A percentile compares a stretch with the other conserved stretches of the same genome.
These are phyloP conservation scores for Luscinia luscinia DNA, from an alignment of 2,797 vertebrate species.

Conservation along the genomic window DNA sequence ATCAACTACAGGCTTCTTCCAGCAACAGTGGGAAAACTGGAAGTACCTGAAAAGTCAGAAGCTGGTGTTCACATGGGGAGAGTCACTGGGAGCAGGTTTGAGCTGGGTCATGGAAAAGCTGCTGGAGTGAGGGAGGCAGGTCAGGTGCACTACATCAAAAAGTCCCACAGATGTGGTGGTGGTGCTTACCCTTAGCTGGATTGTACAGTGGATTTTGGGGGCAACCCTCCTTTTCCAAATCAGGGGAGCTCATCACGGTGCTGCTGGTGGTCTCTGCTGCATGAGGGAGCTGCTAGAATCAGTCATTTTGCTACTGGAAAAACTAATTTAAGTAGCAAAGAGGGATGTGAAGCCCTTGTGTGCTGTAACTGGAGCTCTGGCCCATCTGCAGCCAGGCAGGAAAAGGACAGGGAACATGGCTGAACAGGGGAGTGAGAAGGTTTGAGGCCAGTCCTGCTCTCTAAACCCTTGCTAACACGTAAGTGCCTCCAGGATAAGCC, in stretches of 20 bases:
- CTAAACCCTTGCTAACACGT: fast-evolving
- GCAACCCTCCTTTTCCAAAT: not conserved
- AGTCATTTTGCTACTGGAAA: not conserved
- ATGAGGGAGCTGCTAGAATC: not conserved
- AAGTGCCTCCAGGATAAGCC: not conserved
- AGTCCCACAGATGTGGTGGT: not conserved
- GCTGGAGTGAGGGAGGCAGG: not conserved
- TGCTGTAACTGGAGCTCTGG: not conserved
- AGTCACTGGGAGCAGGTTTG: not conserved
- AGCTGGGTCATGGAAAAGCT: not conserved
- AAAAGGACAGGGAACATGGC: not conserved
- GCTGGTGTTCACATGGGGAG: not conserved
- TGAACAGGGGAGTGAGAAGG: not conserved
- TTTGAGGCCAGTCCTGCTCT: fast-evolving
- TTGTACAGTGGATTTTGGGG: not conserved
- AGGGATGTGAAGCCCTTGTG: not conserved
- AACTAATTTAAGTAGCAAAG: not conserved
- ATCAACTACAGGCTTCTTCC: not conserved
- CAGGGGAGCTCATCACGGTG: fast-evolving
- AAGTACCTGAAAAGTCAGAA: constrained; percentile 43
- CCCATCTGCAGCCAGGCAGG: fast-evolving
- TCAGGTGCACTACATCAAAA: fast-evolving
- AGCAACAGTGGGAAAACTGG: not conserved
- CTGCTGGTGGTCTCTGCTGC: not conserved
- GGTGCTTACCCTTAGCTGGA: not conserved